Conservation (phyloP, 2,113 vertebrate species). For the Corythoichthys haematopterus region DNA sequence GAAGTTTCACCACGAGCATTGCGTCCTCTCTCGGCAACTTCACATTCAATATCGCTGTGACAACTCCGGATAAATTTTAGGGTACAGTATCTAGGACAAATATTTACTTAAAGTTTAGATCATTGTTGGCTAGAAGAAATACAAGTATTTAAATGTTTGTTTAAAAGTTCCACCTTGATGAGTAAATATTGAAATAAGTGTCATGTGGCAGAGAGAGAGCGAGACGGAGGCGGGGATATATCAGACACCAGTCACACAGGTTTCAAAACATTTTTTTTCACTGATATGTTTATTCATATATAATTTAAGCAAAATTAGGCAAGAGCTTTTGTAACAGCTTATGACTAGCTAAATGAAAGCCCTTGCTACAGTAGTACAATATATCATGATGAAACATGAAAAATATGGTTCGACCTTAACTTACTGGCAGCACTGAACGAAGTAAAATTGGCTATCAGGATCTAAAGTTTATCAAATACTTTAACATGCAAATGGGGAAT, state of each 20-base stretch:
- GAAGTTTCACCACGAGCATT: background rate
- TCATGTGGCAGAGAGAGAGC: background rate
- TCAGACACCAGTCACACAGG: background rate
- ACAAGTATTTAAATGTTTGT: background rate
- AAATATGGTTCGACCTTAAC: background rate
- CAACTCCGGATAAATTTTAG: background rate
- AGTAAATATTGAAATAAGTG: conserved; percentile 6
- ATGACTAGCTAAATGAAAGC: background rate
- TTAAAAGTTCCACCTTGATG: background rate
- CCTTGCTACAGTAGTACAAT: background rate
- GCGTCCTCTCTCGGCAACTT: background rate
- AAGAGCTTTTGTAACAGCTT: background rate
- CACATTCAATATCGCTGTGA: background rate
- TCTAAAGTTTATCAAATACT: too few species aligned
- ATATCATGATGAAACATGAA: background rate
- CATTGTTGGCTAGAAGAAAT: background rate
- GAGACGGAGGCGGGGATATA: background rate
- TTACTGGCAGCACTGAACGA: background rate
- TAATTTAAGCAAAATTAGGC: background rate
- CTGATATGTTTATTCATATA: background rate
- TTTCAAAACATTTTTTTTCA: background rate
- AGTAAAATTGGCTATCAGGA: background rate
- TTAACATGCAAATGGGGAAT: too few species aligned
- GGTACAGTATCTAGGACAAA: background rate
- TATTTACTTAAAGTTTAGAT: background rate